These are phyloP conservation scores for Xanthorhoe spadicearia DNA, from an alignment of 2,888 invertebrate species.

Conservation along the genomic window DNA sequence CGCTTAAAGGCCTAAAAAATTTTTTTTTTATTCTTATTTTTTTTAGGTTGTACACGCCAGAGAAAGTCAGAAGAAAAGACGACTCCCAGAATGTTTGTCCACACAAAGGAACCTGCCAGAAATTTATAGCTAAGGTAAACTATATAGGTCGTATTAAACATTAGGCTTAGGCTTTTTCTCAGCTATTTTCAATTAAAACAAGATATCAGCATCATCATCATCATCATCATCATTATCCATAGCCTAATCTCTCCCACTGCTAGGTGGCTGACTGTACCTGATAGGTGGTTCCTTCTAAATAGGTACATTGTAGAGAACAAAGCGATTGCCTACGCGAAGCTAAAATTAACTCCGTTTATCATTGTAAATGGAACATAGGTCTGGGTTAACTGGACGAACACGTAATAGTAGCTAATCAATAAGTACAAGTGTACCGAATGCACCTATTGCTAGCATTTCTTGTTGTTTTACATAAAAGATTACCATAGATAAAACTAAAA, in stretches of 20 bases:
- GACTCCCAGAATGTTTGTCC: conserved; percentile 66
- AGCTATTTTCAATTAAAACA: too few species aligned
- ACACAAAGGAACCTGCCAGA: conserved; percentile 66
- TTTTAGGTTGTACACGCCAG: conserved; percentile 74
- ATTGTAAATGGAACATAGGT: conserved; percentile 31
- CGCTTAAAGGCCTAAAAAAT: too few species aligned
- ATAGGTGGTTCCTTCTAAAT: conserved; percentile 5
- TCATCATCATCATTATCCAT: too few species aligned
- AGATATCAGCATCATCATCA: too few species aligned
- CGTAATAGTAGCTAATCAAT: conserved; percentile 21
- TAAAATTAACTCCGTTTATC: conserved; percentile 35
- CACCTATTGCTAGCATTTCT: neutral
- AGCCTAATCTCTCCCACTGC: too few species aligned
- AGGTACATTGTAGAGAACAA: conserved; percentile 17
- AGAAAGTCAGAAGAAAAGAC: conserved; percentile 69
- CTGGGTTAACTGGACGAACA: conserved; percentile 26
- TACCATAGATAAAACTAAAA: too few species aligned
- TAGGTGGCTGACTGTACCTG: neutral
- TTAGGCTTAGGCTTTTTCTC: too few species aligned
- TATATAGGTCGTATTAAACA: too few species aligned
- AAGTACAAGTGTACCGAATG: conserved; percentile 5
- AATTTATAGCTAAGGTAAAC: conserved; percentile 67
- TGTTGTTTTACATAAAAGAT: too few species aligned
- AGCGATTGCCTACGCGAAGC: conserved; percentile 18
- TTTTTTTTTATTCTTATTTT: neutral